Conservation (phyloP, 2,888 invertebrate genomes). For the Cantharis nigra region DNA sequence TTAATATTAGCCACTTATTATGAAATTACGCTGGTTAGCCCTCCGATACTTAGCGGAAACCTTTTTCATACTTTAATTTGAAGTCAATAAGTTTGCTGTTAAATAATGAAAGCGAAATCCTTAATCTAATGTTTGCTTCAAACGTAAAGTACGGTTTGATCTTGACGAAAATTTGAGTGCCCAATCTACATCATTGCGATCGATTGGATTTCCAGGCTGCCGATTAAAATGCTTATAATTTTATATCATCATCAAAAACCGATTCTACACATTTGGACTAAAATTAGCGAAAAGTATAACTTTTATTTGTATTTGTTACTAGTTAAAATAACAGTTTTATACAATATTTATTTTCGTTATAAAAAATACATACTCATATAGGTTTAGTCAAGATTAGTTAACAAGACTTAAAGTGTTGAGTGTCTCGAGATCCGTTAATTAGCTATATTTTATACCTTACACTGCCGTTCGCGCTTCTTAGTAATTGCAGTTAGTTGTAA, state of each 20-base stretch:
- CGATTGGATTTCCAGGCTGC: background rate
- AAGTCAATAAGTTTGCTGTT: background rate
- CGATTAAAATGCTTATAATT: background rate
- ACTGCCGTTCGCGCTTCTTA: constrained; percentile 37
- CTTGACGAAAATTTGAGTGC: background rate
- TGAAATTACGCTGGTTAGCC: background rate
- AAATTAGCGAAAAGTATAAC: too few relatives aligned
- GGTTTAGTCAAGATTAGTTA: constrained; percentile 37
- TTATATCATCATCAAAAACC: background rate
- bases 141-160: background rate
- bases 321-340: background rate
- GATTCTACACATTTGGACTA: background rate
- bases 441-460: constrained; percentile 52
- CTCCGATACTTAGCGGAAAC: background rate
- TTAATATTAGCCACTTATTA: background rate
- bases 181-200: background rate
- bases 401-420: constrained; percentile 44
- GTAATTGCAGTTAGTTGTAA: constrained; percentile 42
- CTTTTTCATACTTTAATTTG: background rate
- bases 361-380: background rate
- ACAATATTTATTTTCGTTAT: background rate
- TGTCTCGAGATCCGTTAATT: constrained; percentile 53
- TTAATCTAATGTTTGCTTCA: background rate
- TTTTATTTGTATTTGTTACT: background rate
- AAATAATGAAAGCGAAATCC: background rate